These are phyloP conservation scores for Anthophora plumipes DNA, from an alignment of 2,888 invertebrate genomes.

Conservation along the genomic window DNA sequence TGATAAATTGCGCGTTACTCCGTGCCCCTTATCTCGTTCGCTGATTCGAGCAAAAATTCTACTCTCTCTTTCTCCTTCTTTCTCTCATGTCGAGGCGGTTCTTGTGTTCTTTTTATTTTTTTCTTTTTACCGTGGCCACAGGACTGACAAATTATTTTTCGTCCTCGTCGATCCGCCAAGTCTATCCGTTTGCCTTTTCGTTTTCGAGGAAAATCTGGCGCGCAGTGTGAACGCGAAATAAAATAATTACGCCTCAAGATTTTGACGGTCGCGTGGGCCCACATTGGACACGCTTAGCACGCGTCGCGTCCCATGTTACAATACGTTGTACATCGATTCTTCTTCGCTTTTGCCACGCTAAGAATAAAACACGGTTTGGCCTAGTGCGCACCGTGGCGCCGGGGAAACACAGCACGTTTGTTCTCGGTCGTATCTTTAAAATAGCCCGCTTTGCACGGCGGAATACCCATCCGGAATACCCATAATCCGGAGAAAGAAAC, in stretches of 20 bases:
- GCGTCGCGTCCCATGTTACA: background rate
- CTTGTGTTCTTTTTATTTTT: background rate
- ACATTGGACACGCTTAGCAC: background rate
- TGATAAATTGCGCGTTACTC: conserved; percentile 42
- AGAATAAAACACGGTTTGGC: conserved; percentile 64
- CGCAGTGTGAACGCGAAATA: conserved; percentile 35
- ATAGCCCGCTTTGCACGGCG: conserved; percentile 51
- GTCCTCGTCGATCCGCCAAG: background rate
- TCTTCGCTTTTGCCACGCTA: conserved; percentile 60
- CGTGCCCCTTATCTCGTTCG: conserved; percentile 30
- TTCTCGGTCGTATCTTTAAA: conserved; percentile 54
- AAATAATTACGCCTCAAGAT: conserved; percentile 59
- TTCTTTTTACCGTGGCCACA: background rate
- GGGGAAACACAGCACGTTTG: conserved; percentile 36
- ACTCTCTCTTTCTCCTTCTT: background rate
- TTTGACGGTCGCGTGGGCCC: conserved; percentile 48
- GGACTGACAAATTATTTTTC: conserved; percentile 12
- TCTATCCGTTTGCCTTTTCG: too few relatives aligned
- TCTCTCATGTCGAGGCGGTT: background rate
- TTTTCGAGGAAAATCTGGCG: background rate
- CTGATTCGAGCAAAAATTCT: conserved; percentile 30
- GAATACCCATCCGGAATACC: conserved; percentile 54
- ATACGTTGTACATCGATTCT: conserved; percentile 55
- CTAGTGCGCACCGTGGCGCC: conserved; percentile 64
- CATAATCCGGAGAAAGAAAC: conserved; percentile 58